Evolutionary conservation across 2,888 invertebrate species (phyloP).

Genomic region (Polia nebulosa): DNA sequence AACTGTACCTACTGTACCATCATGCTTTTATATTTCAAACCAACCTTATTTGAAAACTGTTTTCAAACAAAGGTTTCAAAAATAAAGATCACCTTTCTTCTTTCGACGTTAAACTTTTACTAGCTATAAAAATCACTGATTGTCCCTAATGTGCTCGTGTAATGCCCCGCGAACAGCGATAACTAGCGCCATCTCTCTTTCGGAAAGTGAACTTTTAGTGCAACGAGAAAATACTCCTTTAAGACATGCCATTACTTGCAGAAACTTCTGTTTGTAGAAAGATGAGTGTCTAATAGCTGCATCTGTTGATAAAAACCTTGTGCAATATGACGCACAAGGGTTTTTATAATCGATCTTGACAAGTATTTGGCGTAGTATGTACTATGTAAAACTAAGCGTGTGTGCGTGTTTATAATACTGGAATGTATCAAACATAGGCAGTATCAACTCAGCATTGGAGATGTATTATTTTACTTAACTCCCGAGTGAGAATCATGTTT

Average conservation of each 20-base stretch:
- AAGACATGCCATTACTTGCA: slow-evolving; percentile 27
- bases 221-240: slow-evolving; percentile 5
- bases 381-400: no score
- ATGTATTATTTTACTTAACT: no score
- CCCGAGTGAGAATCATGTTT: no score
- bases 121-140: slow-evolving; percentile 44
- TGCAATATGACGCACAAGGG: no score
- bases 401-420: no score
- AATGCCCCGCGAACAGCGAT: slow-evolving; percentile 51
- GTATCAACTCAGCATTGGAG: no score
- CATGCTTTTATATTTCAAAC: background rate
- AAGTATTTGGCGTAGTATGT: no score
- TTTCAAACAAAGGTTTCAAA: background rate
- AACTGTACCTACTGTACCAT: no score
- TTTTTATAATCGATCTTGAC: no score
- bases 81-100: background rate
- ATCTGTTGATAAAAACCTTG: background rate
- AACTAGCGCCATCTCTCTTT: slow-evolving; percentile 48
- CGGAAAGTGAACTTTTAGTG: slow-evolving; percentile 19
- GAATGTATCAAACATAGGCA: no score
- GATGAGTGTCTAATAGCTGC: background rate
- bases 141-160: slow-evolving; percentile 26
- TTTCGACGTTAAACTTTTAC: slow-evolving; percentile 16
- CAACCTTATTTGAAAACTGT: background rate
- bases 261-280: slow-evolving; percentile 6